Evolutionary conservation across 2,113 vertebrate genomes (phyloP).

Genomic region (Pollimyrus isidori): DNA sequence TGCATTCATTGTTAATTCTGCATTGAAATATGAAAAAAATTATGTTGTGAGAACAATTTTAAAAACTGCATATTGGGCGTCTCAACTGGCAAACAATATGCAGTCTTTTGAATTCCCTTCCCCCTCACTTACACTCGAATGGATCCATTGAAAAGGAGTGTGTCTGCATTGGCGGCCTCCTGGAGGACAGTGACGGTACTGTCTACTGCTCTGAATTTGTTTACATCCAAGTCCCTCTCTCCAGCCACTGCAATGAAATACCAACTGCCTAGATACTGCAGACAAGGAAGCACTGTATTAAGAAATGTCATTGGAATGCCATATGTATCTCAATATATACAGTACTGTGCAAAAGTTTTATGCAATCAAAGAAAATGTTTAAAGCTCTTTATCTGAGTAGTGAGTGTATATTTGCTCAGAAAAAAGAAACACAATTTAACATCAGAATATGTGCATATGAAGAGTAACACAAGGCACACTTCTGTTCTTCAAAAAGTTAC

Average conservation of each 20-base stretch:
- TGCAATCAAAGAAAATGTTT: neutral
- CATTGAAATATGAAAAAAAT: neutral
- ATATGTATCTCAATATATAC: neutral
- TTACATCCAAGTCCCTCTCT: slow-evolving; percentile 32
- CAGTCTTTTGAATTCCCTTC: neutral
- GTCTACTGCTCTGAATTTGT: slow-evolving; percentile 33
- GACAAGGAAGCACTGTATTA: slow-evolving; percentile 1
- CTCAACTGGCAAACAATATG: neutral
- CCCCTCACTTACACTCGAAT: slow-evolving; percentile 37
- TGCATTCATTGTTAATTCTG: neutral
- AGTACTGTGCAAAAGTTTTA: neutral
- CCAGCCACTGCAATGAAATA: slow-evolving; percentile 41
- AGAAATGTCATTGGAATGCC: neutral
- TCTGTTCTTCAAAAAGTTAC: neutral
- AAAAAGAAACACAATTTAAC: neutral
- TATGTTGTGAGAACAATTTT: neutral
- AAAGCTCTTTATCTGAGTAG: neutral
- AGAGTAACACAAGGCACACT: neutral
- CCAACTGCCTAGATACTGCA: slow-evolving; percentile 44
- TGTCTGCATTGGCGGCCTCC: slow-evolving; percentile 18
- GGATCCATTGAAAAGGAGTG: slow-evolving; percentile 36
- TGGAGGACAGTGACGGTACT: slow-evolving; percentile 35
- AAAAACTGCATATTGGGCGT: neutral
- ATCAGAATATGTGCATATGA: neutral
- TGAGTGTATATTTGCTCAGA: neutral